Conservation (phyloP, 2,888 invertebrate species). For the Camptogramma bilineatum region DNA sequence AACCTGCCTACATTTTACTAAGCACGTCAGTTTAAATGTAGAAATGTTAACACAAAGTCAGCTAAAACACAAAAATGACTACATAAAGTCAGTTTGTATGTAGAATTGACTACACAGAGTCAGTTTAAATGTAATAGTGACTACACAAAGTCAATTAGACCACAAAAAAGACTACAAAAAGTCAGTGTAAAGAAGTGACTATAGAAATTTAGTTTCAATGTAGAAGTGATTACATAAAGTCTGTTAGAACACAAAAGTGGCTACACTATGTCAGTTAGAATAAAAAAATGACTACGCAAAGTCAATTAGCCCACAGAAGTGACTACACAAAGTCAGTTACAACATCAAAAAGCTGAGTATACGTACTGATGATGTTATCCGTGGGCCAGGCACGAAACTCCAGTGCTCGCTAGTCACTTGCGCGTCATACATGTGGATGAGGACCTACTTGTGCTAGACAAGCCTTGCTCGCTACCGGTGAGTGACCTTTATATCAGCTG, state of each 20-base stretch:
- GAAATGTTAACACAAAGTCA: constrained; percentile 3
- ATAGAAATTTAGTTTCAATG: not conserved
- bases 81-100: not conserved
- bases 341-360: constrained; percentile 53
- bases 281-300: constrained; percentile 47
- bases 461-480: constrained; percentile 95
- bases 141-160: constrained; percentile 50
- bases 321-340: constrained; percentile 51
- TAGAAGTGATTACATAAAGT: constrained; percentile 19
- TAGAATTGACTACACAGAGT: constrained; percentile 19
- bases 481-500: constrained; percentile 69
- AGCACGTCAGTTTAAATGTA: constrained; percentile 10
- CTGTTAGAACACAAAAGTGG: constrained; percentile 52
- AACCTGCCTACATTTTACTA: no score
- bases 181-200: constrained; percentile 43
- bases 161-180: constrained; percentile 49
- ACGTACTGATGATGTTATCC: constrained; percentile 60
- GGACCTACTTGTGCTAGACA: constrained; percentile 94
- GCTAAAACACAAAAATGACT: not conserved
- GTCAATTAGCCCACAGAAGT: constrained; percentile 53
- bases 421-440: constrained; percentile 93
- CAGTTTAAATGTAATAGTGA: constrained; percentile 23
- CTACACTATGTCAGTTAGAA: constrained; percentile 50
- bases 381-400: constrained; percentile 93
- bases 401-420: constrained; percentile 92